Conservation (phyloP, 2,113 vertebrate genomes). For the Clarias magur region DNA sequence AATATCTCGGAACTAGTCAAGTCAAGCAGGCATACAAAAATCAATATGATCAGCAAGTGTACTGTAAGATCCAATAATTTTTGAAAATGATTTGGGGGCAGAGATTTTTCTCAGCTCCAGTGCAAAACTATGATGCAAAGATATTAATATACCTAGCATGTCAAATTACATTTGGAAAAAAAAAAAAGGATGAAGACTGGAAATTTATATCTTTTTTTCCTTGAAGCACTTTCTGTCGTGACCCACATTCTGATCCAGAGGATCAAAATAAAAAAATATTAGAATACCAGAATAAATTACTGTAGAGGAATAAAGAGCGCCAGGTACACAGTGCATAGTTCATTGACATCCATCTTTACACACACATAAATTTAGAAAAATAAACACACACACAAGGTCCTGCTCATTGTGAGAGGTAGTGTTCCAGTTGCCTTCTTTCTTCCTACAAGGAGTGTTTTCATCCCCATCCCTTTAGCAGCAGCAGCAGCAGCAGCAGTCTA, state of each 20-base stretch:
- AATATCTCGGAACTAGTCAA: background rate
- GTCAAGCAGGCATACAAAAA: background rate
- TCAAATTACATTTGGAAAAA: background rate
- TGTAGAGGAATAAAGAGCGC: slow-evolving; percentile 25
- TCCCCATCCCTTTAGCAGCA: slow-evolving; percentile 24
- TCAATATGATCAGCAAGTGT: background rate
- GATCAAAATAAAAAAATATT: background rate
- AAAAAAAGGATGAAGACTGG: background rate
- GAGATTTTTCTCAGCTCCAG: background rate
- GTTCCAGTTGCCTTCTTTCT: slow-evolving; percentile 42
- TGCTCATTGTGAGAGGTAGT: slow-evolving; percentile 52
- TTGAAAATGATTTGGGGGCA: background rate
- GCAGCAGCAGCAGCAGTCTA: slow-evolving; percentile 14
- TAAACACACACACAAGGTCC: slow-evolving; percentile 26
- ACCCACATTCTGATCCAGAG: slow-evolving; percentile 1
- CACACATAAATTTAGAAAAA: background rate
- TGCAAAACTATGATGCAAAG: background rate
- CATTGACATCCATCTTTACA: slow-evolving; percentile 7
- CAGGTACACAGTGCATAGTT: slow-evolving; percentile 54
- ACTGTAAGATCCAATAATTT: background rate
- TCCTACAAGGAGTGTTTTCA: slow-evolving; percentile 27
- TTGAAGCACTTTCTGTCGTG: background rate
- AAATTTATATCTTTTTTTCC: background rate
- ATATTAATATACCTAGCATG: background rate
- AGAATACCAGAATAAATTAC: slow-evolving; percentile 47